Evolutionary conservation across 2,888 invertebrate genomes (phyloP), one percentile per base, ranked within the genome.

Genomic region (Eledona agricola): DNA sequence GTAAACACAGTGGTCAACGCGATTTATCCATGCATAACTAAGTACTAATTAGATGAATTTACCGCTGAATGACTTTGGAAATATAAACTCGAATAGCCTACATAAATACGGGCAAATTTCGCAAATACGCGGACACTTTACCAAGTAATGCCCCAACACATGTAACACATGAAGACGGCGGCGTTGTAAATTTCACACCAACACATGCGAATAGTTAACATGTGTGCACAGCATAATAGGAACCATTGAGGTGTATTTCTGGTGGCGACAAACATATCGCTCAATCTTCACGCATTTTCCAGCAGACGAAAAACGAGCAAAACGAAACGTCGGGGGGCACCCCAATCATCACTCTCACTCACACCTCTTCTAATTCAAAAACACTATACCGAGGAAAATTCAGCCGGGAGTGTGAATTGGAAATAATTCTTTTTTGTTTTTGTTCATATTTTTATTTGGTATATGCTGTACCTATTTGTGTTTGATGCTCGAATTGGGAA

Each of bases 181-280:
- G 64, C 59, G 45, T 61, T 59, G 58, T 64, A 64, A 63, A 60
- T 63, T 62, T 59, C 56, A 58, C 63, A 59, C 59, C 49, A 59
- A 58, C 63, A 62, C 55, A 62, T 61, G 54, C 50, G 53, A 57
- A 57, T 49, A 58, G 55, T 57, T 57, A 64, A 64, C 67, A 67
- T 51, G 57, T 67, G 67, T 55, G n/a, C n/a, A 51, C 17, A 58
- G 49, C 46, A 67, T 64, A 67, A 65, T 63, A 58, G 57, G 25
- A 43, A 26, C 53, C 57, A 67, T 67, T 67, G 64, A 67, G 62
- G 59, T 59, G 58, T 65, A 67, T 65, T 64, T 65, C 55, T 55
- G 62, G 58, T 53, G 57, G 43, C 47, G 46, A 35, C 40, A 35
- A 35, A n/a, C 15, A 16, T 29, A 7, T 32, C n/a, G n/a, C n/a